Base-by-base conservation (phyloP, 92 coral and sea anemone genomes). In the Heliopora coerulea region DNA sequence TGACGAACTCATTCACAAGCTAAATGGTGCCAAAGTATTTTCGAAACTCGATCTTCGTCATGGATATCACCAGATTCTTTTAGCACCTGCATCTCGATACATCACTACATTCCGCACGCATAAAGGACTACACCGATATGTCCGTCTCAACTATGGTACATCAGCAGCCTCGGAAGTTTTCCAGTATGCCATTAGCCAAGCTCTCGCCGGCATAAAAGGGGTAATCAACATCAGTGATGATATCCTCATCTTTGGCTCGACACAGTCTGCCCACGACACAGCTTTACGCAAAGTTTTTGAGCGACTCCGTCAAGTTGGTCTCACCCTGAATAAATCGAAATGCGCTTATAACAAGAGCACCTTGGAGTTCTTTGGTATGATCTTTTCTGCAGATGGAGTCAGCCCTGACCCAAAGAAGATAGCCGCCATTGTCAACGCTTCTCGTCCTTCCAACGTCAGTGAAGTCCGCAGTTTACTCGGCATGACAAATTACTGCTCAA, bases 1-100 rank as follows among this genome's bases (percentile, higher is more conserved):
- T 17, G 73, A 65, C 27, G 73, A 65, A 39, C 58, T 50, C 17
- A 17, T 50, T 17, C 58, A 50, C 26, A 50, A 50, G 17, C 19
- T 50, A 17, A 58, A 74, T 40, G 80, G 80, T 4, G 80, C 68
- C 18, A 73, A 19, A 48, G 68, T 57, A 10, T 56, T 73, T 17
- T 56, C 66, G 32, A 56, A 58, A 59, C 24, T 59, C 6, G 65
- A 50, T 17, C 58, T 50, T 50, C 58, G 58, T 50, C 58, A 50
- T 50, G 58, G 66, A 20, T 60, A 60, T 25, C 37, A 62, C 48
- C 78, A 56, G 33, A 27, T 72, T 9, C 48, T 5, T 19, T 19
- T 50, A 3, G 58, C 58, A 50, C 58, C 21, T 17, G 58, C 6
- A 50, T 50, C 58, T 50, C 58, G 58, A 11, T 5, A 50, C 26